Base-by-base conservation (phyloP, 1,140 invertebrate species). In the Drosophila nasuta region DNA sequence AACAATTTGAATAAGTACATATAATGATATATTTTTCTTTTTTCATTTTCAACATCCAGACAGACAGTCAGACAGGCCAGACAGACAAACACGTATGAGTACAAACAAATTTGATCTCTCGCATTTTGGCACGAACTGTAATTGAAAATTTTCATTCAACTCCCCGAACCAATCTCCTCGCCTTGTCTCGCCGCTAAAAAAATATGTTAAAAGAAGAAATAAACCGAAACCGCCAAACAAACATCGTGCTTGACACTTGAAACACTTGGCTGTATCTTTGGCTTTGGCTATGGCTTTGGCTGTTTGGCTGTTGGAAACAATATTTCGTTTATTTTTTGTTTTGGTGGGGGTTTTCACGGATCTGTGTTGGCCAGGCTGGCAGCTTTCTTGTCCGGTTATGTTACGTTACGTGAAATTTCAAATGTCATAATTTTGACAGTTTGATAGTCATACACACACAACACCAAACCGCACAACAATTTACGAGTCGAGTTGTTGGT, bases 351-450 rank as follows among this genome's bases (percentile, higher is more conserved):
- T 38, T 74, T 75, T 81, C 77, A 81, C 77, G 79, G 79, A 81
- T 87, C 66, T 82, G 60, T 82, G 60, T 56, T 43, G 65, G 45
- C 43, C 52, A 64, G 63, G 75, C 68, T 68, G 62, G 78, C 69
- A 82, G 75, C 79, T 91, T 90, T 90, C 69, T 71, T 89, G 86
- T 86, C 70, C 82, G 79, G 76, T 91, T 68, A 70, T 59, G 58
- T 78, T 77, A 65, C 74, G 77, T 75, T 85, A 82, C 81, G 82
- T 91, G 79, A 91, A 91, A 91, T 83, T 85, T 91, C 81, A 91
- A 89, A 91, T 91, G 89, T 91, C 85, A 90, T 89, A 86, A 82
- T 91, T 91, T 85, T 91, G 89, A 91, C 89, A 91, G 90, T 81
- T 88, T 91, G 90, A 89, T 89, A 81, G 89, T 82, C 75, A 64